Conservation (phyloP, 2,888 invertebrate genomes). For the Xestia sexstrigata region DNA sequence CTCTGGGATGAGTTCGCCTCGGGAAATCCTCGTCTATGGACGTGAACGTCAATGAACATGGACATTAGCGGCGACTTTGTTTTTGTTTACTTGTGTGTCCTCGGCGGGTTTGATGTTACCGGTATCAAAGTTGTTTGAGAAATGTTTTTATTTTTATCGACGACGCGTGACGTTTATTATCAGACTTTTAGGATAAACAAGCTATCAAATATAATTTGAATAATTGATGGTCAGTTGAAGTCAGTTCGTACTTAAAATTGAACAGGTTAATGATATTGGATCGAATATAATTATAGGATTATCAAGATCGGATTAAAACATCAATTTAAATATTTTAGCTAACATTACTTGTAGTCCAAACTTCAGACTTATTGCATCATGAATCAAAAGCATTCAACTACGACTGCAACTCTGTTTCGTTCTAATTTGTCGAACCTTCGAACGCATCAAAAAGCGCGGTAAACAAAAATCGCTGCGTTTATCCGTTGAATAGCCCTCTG, state of each 20-base stretch:
- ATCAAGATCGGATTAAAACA: slow-evolving; percentile 2
- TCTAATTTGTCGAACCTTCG: slow-evolving; percentile 13
- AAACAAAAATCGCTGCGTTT: slow-evolving; percentile 47
- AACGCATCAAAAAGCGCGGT: slow-evolving; percentile 42
- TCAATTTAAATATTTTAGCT: slow-evolving; percentile 14
- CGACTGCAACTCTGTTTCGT: slow-evolving; percentile 1
- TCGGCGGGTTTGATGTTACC: slow-evolving; percentile 35
- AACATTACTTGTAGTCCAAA: slow-evolving; percentile 1
- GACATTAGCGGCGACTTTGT: slow-evolving; percentile 62
- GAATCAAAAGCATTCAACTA: slow-evolving; percentile 28
- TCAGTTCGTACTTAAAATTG: not conserved
- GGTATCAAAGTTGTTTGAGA: slow-evolving; percentile 21
- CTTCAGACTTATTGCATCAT: not conserved
- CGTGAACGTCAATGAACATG: slow-evolving; percentile 70
- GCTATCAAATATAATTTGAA: slow-evolving; percentile 9
- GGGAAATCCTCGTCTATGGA: slow-evolving; percentile 79
- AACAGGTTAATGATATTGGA: slow-evolving; percentile 8
- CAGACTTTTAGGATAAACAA: not conserved
- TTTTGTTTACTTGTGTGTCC: slow-evolving; percentile 60
- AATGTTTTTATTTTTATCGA: slow-evolving; percentile 13
- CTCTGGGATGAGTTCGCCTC: slow-evolving; percentile 80
- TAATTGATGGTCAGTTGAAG: slow-evolving; percentile 20
- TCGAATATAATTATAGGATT: not conserved
- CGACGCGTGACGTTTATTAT: not conserved
- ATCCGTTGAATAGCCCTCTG: slow-evolving; percentile 58